These are phyloP conservation scores for Lepus oiostolus DNA, from an alignment of 2,797 vertebrate genomes.

Conservation along the genomic window DNA sequence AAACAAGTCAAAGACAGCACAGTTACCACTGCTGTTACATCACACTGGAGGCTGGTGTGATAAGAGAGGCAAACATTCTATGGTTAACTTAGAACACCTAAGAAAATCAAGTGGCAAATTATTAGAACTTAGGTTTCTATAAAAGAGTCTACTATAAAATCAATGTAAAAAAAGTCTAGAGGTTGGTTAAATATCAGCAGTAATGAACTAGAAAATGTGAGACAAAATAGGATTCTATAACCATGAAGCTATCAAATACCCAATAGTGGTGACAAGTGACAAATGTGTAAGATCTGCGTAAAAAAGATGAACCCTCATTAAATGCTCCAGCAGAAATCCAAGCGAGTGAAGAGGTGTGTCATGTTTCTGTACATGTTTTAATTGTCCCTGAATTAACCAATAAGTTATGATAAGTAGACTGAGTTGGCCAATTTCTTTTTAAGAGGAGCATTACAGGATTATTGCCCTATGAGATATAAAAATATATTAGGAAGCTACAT, in stretches of 20 bases:
- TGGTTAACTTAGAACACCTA: background rate
- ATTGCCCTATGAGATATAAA: background rate
- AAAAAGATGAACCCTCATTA: constrained; percentile 9
- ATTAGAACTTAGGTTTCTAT: constrained; percentile 41
- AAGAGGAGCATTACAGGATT: background rate
- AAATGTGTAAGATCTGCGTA: background rate
- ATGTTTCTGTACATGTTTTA: background rate
- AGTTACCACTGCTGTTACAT: background rate
- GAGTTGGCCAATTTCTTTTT: background rate
- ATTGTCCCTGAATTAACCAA: constrained; percentile 45
- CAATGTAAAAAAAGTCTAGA: constrained; percentile 45
- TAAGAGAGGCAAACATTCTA: background rate
- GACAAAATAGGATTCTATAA: background rate
- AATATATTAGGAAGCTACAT: background rate
- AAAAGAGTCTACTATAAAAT: background rate
- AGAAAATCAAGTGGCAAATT: constrained; percentile 23
- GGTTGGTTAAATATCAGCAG: constrained; percentile 28
- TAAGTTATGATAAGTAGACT: background rate
- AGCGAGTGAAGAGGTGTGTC: constrained; percentile 1
- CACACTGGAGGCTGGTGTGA: background rate
- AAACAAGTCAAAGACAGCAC: background rate
- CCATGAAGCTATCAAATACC: background rate
- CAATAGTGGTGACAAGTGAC: background rate
- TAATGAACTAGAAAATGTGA: constrained; percentile 34
- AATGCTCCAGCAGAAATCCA: background rate